Evolutionary conservation across 1,140 invertebrate species (phyloP).

Genomic region (Branchinecta lindahli): DNA sequence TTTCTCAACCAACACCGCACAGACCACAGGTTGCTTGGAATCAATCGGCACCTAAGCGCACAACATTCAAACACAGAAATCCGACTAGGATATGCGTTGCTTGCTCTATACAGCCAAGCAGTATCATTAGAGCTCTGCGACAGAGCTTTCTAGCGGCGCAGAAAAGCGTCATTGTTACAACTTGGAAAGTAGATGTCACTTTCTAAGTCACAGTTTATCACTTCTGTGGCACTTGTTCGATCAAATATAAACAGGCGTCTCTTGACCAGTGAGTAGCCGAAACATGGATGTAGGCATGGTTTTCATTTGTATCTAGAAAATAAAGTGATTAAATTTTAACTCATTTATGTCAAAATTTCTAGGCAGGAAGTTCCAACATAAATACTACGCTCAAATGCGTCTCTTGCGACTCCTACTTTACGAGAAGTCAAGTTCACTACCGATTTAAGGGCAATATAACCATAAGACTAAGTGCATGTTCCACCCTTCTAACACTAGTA

Average conservation of each 20-base stretch:
- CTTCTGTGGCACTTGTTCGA: background rate
- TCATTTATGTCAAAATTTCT: no score
- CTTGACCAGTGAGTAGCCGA: conserved; percentile 92
- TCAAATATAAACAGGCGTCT: conserved; percentile 92
- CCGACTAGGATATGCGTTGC: conserved; percentile 3
- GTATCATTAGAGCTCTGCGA: background rate
- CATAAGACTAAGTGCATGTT: no score
- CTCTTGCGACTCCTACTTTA: no score
- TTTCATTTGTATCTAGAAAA: conserved; percentile 92
- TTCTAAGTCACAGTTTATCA: background rate
- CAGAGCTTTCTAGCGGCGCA: background rate
- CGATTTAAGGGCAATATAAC: no score
- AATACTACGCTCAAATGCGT: no score
- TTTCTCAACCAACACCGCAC: no score
- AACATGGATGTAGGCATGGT: conserved; percentile 99
- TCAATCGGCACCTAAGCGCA: no score
- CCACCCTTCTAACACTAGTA: no score
- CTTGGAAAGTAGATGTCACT: background rate
- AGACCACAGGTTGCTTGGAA: no score
- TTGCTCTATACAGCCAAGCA: background rate
- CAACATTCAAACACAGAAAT: no score
- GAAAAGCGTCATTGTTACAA: background rate
- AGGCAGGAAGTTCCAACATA: no score
- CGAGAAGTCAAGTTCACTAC: no score
- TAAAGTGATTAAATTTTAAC: conserved; percentile 19